Evolutionary conservation across 2,888 invertebrate genomes (phyloP).

Genomic region (Syrista parreyssii): DNA sequence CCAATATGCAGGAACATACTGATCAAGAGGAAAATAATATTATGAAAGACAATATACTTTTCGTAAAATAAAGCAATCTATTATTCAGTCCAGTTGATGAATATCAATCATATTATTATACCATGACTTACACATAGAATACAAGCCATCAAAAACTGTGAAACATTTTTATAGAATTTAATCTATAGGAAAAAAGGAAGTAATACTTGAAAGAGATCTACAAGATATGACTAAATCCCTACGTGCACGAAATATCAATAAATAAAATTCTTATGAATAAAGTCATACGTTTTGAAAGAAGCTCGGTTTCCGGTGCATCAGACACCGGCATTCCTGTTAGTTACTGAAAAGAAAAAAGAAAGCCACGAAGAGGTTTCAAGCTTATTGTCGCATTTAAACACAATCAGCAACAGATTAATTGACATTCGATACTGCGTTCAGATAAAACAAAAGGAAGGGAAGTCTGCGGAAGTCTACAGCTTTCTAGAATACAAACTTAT

Average conservation of each 20-base stretch:
- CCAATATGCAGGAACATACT: constrained; percentile 46
- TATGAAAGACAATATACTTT: constrained; percentile 34
- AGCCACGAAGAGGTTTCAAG: neutral
- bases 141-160: neutral
- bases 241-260: neutral
- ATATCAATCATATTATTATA: too few species aligned
- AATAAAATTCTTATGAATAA: neutral
- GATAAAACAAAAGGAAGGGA: neutral
- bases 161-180: neutral
- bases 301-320: neutral
- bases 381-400: neutral
- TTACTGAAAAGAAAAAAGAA: neutral
- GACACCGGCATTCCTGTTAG: neutral
- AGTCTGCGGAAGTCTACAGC: neutral
- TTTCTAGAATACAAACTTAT: neutral
- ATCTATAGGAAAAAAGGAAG: neutral
- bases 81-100: neutral
- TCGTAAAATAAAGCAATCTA: constrained; percentile 4
- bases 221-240: neutral
- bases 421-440: neutral
- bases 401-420: neutral
- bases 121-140: neutral
- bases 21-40: constrained; percentile 45
- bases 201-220: neutral
- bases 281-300: neutral